Percentiles rank a stretch among this genome's conserved stretches.
Conservation (phyloP, 2,888 invertebrate species). For the Byasa hedistus region DNA sequence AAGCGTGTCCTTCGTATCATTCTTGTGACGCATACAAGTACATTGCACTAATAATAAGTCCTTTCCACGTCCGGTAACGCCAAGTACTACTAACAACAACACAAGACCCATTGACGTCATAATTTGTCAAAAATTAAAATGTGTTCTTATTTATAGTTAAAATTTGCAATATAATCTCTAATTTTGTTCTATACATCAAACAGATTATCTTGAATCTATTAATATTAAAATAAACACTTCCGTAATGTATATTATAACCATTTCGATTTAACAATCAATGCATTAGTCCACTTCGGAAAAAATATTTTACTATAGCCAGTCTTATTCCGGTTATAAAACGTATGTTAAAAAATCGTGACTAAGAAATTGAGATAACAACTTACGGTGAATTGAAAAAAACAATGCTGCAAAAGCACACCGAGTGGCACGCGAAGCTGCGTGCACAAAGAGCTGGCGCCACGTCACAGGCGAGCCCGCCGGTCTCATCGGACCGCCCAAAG, state of each 20-base stretch:
- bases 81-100: conserved; percentile 10
- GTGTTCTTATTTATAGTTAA: not conserved
- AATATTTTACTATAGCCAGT: not conserved
- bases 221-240: not conserved
- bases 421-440: conserved; percentile 29
- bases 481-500: conserved; percentile 68
- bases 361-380: conserved; percentile 46
- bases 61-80: conserved; percentile 62
- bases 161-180: not conserved
- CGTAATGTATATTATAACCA: not conserved
- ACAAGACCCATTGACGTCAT: not conserved
- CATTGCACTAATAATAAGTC: conserved; percentile 73
- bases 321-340: conserved; percentile 28
- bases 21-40: conserved; percentile 73
- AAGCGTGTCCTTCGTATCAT: conserved; percentile 72
- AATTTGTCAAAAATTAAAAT: not conserved
- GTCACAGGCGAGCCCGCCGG: conserved; percentile 44
- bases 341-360: conserved; percentile 49
- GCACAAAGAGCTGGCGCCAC: conserved; percentile 33
- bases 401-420: conserved; percentile 45
- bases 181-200: too few relatives aligned
- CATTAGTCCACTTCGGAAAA: not conserved
- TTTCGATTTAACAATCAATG: not conserved
- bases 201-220: not conserved
- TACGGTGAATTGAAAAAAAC: conserved; percentile 51